Base-by-base conservation (phyloP, 2,113 vertebrate genomes). In the Thinocorus orbignyianus region DNA sequence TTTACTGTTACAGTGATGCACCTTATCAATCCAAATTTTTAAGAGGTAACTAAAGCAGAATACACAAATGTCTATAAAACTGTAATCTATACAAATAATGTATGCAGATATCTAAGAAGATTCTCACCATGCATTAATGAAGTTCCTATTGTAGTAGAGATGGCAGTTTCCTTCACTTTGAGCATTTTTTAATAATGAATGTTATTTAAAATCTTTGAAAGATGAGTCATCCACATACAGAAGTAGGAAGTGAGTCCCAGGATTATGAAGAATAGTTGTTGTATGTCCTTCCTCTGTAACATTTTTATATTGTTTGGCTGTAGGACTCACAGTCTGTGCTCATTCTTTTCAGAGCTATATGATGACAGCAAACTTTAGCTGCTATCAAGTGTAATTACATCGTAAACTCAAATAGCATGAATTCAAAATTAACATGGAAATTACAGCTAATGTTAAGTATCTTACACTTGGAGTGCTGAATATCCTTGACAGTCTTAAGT, bases 161-260 rank as follows among this genome's bases (percentile, higher is more conserved):
- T 92, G 46, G 84, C 71, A 64, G 60, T 81, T 94, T 90, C 86
- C 73, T 90, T 86, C 48, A 17, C n/a, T 83, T 44, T 33, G 58
- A 92, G 33, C 41, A 70, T 81, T 79, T 96, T 93, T 82, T 78
- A 90, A 81, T 87, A 85, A 76, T 90, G 61, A 90, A 58, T 91
- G 57, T 94, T 87, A 72, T 93, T 93, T 89, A 90, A 84, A 81
- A 64, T 87, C 84, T 81, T 79, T 76, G 44, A 85, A 81, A 60
- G 44, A 52, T 90, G 82, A 90, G 61, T 90, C 87, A 93, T 62
- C 46, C 51, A 42, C 5, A 10, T 26, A 48, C 25, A 76, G 90
- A 84, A 88, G 58, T 86, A 90, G 83, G 91, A 96, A 92, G 58
- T 83, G 76, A 95, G 83, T 91, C 71, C 62, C 41, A 86, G 60